phyloP scores from a whole-genome alignment of 2,797 vertebrate species.

The Phoebastria nigripes region DNA sequence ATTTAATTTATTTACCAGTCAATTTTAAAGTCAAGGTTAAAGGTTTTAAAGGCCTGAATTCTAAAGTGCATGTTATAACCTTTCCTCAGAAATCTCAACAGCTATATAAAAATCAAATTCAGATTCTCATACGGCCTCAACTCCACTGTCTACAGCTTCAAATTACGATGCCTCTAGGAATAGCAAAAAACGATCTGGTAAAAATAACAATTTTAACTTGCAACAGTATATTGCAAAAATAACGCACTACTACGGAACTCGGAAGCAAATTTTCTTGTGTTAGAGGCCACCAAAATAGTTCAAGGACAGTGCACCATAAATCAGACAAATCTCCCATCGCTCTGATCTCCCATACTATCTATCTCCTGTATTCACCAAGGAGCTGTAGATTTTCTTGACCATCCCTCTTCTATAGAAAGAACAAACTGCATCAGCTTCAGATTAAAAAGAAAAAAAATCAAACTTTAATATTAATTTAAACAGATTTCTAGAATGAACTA shows the following conservation, averaged over 20 bases:
- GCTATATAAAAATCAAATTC: neutral
- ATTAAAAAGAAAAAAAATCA: neutral
- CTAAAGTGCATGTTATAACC: neutral
- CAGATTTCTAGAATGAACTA: neutral
- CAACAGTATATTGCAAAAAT: neutral
- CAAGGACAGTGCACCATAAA: neutral
- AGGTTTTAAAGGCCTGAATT: neutral
- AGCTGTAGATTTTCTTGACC: neutral
- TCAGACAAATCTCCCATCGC: neutral
- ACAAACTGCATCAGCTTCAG: neutral
- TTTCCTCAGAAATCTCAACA: neutral
- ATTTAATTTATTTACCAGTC: neutral
- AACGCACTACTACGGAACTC: neutral
- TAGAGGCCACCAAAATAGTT: neutral
- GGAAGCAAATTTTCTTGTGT: neutral
- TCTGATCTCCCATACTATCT: neutral
- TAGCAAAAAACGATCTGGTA: neutral
- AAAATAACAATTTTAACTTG: neutral
- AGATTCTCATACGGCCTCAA: neutral
- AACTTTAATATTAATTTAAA: neutral
- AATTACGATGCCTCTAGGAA: accelerated
- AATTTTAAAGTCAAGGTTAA: neutral
- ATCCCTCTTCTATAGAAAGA: neutral
- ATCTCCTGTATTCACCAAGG: neutral
- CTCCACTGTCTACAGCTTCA: neutral